phyloP scores from a whole-genome alignment of 2,797 vertebrate species.

The Malurus leucopterus region DNA sequence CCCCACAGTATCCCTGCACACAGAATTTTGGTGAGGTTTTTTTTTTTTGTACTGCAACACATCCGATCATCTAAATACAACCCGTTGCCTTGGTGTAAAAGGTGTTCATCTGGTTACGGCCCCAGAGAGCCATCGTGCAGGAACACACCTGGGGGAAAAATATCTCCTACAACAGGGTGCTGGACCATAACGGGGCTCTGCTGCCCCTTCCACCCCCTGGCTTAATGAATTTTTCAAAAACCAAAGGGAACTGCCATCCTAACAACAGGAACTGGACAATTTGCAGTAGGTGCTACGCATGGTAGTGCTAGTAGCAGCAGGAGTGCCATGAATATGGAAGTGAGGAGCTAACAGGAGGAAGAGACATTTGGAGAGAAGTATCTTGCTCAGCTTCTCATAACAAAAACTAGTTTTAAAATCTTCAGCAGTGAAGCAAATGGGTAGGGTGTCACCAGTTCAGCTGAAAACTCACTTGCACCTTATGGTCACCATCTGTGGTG shows the following conservation, averaged over 20 bases:
- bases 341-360: conserved; percentile 58
- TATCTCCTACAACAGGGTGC: neutral
- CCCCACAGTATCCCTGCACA: neutral
- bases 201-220: neutral
- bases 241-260: conserved; percentile 51
- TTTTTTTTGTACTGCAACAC: neutral
- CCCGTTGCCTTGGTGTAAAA: neutral
- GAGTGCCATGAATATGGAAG: conserved; percentile 64
- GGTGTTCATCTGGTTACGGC: neutral
- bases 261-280: conserved; percentile 60
- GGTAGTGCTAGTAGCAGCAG: conserved; percentile 57
- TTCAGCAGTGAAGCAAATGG: conserved; percentile 67
- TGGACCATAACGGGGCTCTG: conserved; percentile 37
- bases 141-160: conserved; percentile 6
- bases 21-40: neutral
- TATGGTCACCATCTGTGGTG: conserved; percentile 69
- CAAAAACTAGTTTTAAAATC: conserved; percentile 63
- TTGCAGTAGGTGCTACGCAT: conserved; percentile 59
- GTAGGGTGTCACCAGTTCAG: conserved; percentile 65
- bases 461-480: conserved; percentile 66
- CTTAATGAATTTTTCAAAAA: conserved; percentile 56
- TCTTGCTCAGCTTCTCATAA: conserved; percentile 51
- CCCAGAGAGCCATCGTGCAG: neutral
- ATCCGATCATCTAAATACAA: neutral
- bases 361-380: conserved; percentile 61